Conservation (phyloP, 2,113 vertebrate species). For the Phaetusa simplex region DNA sequence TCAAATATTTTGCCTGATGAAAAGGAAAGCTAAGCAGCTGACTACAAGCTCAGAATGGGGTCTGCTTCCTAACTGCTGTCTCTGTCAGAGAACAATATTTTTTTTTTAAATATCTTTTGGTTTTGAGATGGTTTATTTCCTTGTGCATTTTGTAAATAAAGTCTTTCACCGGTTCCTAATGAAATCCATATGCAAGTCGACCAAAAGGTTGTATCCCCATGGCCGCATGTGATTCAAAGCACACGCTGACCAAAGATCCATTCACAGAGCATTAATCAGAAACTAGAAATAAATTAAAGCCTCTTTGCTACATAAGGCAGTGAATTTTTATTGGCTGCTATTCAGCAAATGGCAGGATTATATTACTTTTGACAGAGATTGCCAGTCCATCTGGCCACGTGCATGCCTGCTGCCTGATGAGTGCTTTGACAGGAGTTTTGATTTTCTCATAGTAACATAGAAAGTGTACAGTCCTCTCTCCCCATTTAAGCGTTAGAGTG, state of each 20-base stretch:
- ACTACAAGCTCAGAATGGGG: not conserved
- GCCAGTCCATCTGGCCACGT: constrained; percentile 38
- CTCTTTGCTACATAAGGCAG: not conserved
- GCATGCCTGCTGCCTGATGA: not conserved
- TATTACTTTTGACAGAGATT: constrained; percentile 39
- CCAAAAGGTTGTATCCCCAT: constrained; percentile 1
- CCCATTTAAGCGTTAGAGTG: not conserved
- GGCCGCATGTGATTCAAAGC: not conserved
- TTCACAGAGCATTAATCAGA: constrained; percentile 45
- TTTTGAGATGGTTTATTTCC: not conserved
- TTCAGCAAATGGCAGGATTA: constrained; percentile 57
- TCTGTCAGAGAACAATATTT: not conserved
- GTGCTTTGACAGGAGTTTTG: not conserved
- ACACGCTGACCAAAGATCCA: not conserved
- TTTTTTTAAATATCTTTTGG: not conserved
- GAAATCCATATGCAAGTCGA: constrained; percentile 11
- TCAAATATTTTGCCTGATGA: not conserved
- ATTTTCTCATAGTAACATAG: not conserved
- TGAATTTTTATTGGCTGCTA: constrained; percentile 34
- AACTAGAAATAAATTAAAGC: constrained; percentile 35
- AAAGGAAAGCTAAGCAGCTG: not conserved
- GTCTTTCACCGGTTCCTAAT: constrained; percentile 1
- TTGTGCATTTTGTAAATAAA: constrained; percentile 25
- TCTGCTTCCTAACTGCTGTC: not conserved
- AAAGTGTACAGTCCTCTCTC: not conserved